Base-by-base conservation (phyloP, 2,113 vertebrate genomes). In the Opisthocomus hoazin region DNA sequence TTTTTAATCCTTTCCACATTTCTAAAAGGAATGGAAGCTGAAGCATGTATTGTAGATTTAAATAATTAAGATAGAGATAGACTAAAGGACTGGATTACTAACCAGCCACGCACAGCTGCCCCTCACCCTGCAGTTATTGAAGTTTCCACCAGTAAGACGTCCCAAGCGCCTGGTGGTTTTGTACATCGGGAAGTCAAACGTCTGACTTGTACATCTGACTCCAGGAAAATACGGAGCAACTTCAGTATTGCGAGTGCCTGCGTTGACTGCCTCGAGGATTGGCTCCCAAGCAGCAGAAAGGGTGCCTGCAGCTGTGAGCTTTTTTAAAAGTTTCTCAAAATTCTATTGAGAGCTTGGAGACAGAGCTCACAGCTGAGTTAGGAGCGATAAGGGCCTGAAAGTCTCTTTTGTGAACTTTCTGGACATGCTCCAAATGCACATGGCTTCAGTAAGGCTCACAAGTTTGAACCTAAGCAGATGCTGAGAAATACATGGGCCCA, bases 291-390 rank as follows among this genome's bases (percentile, higher is more conserved):
- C 2, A 6, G 14, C 22, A 65, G 37, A 56, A 82, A 45, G 26
- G 50, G 37, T 10, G 27, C 37, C 39, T 51, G 26, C 23, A 29
- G 32, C 36, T 57, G 21, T 39, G 22, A 83, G 29, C 34, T 24
- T 48, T 77, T 84, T 77, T 61, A 63, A 74, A 74, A 11, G 15
- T 70, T 63, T 74, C 68, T 74, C 90, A 63, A 88, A 85, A 86
- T 80, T 73, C 18, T 30, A 1, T 19, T 37, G 34, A 75, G 69
- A 51, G 64, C 60, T 89, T 87, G 73, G 68, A 22, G 60, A 90
- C 37, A 70, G 68, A 66, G 64, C 64, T 81, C 46, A 78, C 60
- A 75, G 82, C 69, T 84, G 56, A 86, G 27, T 56, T 41, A 63
- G 64, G 76, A 58, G 77, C 3, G 37, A 89, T 84, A 93, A 92